These are phyloP conservation scores for Austrofundulus limnaeus DNA, from an alignment of 2,113 vertebrate species.

Conservation along the genomic window DNA sequence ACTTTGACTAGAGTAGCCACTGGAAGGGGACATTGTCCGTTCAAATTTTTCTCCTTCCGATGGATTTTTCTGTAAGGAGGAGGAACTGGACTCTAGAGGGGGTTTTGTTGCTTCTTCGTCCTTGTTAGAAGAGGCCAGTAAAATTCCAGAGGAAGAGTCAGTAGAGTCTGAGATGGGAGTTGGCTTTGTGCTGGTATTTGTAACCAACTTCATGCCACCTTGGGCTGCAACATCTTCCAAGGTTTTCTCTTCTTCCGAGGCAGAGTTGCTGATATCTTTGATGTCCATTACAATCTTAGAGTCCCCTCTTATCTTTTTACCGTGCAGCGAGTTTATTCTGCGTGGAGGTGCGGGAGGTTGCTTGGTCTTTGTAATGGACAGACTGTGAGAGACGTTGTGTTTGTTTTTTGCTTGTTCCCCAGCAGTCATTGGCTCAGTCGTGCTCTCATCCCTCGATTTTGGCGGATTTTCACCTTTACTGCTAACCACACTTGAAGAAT, in stretches of 20 bases:
- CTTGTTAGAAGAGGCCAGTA: slow-evolving; percentile 44
- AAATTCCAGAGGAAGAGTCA: slow-evolving; percentile 41
- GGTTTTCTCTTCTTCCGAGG: slow-evolving; percentile 15
- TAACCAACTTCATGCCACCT: slow-evolving; percentile 61
- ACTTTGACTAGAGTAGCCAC: slow-evolving; percentile 97
- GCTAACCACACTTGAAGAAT: slow-evolving; percentile 64
- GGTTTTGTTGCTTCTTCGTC: slow-evolving; percentile 41
- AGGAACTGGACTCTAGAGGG: slow-evolving; percentile 73
- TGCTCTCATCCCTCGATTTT: slow-evolving; percentile 26
- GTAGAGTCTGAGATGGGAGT: slow-evolving; percentile 23
- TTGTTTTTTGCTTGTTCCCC: slow-evolving; percentile 77
- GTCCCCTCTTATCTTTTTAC: slow-evolving; percentile 78
- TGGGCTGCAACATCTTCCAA: slow-evolving; percentile 43
- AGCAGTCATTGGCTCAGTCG: slow-evolving; percentile 52
- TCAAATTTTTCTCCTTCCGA: slow-evolving; percentile 75
- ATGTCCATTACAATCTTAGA: slow-evolving; percentile 58
- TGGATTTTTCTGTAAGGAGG: slow-evolving; percentile 68
- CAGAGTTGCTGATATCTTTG: slow-evolving; percentile 38
- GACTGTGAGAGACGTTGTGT: slow-evolving; percentile 77
- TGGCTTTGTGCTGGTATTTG: slow-evolving; percentile 9
- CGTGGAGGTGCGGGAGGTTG: slow-evolving; percentile 83
- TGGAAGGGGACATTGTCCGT: slow-evolving; percentile 94
- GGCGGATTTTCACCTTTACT: slow-evolving; percentile 34
- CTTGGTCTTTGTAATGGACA: slow-evolving; percentile 90
- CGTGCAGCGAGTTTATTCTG: slow-evolving; percentile 89